Base-by-base conservation (phyloP, 2,797 vertebrate genomes). In the Smutsia temminckii region DNA sequence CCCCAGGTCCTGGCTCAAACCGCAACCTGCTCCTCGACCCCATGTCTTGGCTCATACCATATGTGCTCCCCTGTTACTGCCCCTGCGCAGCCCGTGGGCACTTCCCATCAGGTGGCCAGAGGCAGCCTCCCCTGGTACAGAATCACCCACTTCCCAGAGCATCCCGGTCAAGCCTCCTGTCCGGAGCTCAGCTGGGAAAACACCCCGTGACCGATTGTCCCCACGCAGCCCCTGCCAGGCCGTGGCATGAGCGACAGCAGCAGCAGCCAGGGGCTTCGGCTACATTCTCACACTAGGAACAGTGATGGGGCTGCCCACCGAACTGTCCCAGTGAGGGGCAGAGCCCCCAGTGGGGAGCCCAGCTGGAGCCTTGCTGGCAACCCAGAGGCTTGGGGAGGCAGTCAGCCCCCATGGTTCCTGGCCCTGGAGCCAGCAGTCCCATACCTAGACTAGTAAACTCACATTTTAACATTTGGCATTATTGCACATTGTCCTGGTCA, bases 401-500 rank as follows among this genome's bases (percentile, higher is more conserved):
- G 86, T 46, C 46, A 6, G 88, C 25, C 46, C 83, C 85, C 18
- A 2, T 11, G 69, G 61, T 74, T 55, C 91, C 37, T 64, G 66
- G 94, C 63, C 88, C 66, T 25, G 89, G 42, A 64, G 80, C 94
- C 88, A 61, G 92, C 84, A 85, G 95, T 88, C 95, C 89, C 89
- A 80, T 25, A 75, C 64, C 57, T 79, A 71, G 89, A 85, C 95
- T 69, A 93, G 86, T 88, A 93, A 96, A 97, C 96, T 99, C 98
- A 99, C 98, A 98, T 99, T 98, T 98, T 98, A 89, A 98, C 97
- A 96, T 94, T 97, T 97, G 93, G 95, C 96, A 97, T 96, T 99
- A 99, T 99, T 99, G 99, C 99, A 99, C 99, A 95, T 98, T 98
- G 97, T 98, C 98, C 98, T 98, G 98, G 98, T 98, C 98, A 98